Evolutionary conservation across 1,140 invertebrate species (phyloP).

Genomic region (Agrilus planipennis): DNA sequence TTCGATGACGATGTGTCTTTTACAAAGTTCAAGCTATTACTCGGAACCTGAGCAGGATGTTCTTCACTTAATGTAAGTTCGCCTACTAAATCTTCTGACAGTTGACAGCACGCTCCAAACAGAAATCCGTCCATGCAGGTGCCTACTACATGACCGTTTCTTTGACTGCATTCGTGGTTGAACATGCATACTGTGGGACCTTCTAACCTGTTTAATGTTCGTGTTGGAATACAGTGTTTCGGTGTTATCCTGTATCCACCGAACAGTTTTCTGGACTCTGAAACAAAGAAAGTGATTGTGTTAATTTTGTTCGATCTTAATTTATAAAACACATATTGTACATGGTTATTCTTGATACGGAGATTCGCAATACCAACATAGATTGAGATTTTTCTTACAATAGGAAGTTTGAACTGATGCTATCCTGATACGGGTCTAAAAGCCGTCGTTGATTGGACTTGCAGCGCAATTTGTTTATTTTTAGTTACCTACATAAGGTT

Average conservation of each 20-base stretch:
- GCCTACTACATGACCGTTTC: constrained; percentile 71
- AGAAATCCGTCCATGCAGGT: constrained; percentile 86
- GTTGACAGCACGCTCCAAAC: constrained; percentile 79
- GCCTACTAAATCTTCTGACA: constrained; percentile 37
- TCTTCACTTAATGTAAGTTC: constrained; percentile 29
- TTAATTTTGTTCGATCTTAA: too few relatives aligned
- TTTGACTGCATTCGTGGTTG: constrained; percentile 75
- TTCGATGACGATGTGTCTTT: too few relatives aligned
- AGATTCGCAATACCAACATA: too few relatives aligned
- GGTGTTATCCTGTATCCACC: constrained; percentile 76
- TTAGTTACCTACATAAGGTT: too few relatives aligned
- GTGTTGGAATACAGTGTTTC: constrained; percentile 51
- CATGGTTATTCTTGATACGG: too few relatives aligned
- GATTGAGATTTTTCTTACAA: too few relatives aligned
- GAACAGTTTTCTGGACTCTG: constrained; percentile 65
- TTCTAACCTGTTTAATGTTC: constrained; percentile 33
- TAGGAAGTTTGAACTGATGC: too few relatives aligned
- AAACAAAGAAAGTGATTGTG: constrained; percentile 26
- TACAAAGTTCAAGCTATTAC: constrained; percentile 15
- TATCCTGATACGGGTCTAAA: too few relatives aligned
- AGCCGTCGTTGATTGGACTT: too few relatives aligned
- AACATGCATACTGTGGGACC: constrained; percentile 87
- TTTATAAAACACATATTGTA: too few relatives aligned
- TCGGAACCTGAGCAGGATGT: constrained; percentile 21
- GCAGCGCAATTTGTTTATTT: too few relatives aligned